phyloP scores from a whole-genome alignment of 2,113 vertebrate species.

The Callopanchax toddi region DNA sequence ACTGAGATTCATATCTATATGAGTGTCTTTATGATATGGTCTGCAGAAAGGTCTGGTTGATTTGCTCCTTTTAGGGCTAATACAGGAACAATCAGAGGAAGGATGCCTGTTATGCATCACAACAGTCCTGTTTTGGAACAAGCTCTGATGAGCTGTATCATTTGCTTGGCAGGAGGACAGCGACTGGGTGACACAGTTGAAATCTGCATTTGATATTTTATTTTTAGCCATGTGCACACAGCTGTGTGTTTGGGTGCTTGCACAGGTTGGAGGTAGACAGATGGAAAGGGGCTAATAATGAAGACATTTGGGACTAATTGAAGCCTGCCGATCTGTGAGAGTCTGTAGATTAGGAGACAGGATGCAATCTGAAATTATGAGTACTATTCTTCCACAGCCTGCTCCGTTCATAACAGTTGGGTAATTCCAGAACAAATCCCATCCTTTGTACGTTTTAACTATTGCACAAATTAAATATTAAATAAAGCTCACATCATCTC shows the following conservation, averaged over 20 bases:
- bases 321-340: conserved; percentile 37
- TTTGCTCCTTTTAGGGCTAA: conserved; percentile 3
- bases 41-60: background rate
- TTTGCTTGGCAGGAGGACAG: conserved; percentile 2
- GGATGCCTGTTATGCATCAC: conserved; percentile 19
- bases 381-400: conserved; percentile 36
- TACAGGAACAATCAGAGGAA: background rate
- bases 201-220: conserved; percentile 3
- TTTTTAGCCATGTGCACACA: background rate
- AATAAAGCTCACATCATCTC: no score
- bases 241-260: conserved; percentile 3
- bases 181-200: conserved; percentile 1
- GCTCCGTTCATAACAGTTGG: conserved; percentile 43
- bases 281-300: conserved; percentile 59
- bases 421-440: conserved; percentile 22
- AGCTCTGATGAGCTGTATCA: background rate
- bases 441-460: no score
- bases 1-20: conserved; percentile 11
- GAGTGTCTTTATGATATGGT: background rate
- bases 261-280: conserved; percentile 35
- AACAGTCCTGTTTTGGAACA: conserved; percentile 17
- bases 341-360: conserved; percentile 23
- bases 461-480: no score
- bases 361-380: conserved; percentile 46
- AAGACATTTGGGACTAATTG: conserved; percentile 57